Percentiles rank a stretch among this genome's conserved stretches.
These are phyloP conservation scores for Lepidocyrtinus sp. DNA, from an alignment of 2,888 invertebrate species.

Conservation along the genomic window DNA sequence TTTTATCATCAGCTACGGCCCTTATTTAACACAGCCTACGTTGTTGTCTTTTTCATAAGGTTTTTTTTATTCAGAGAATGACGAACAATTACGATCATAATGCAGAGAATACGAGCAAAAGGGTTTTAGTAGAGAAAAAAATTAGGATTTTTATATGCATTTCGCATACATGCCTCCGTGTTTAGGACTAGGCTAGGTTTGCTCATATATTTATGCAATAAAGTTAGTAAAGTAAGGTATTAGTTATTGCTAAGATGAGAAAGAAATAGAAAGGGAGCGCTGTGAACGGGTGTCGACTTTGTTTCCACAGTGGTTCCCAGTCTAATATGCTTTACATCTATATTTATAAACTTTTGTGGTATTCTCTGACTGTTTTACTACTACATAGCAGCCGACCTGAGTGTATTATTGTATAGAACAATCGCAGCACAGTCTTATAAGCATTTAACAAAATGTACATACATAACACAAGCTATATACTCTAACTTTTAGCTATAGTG, in stretches of 20 bases:
- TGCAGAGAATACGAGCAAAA: constrained; percentile 14
- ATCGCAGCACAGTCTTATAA: too few relatives aligned
- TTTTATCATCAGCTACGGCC: constrained; percentile 34
- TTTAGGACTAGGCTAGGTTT: neutral
- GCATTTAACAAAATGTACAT: too few relatives aligned
- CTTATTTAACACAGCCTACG: constrained; percentile 38
- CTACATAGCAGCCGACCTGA: too few relatives aligned
- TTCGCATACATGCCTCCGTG: neutral
- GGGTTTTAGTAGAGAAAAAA: constrained; percentile 29
- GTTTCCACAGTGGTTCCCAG: neutral
- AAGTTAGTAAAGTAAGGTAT: constrained; percentile 3
- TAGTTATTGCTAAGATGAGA: constrained; percentile 14
- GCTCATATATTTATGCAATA: neutral
- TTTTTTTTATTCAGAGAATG: constrained; percentile 30
- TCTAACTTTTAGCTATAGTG: neutral
- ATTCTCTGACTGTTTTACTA: neutral
- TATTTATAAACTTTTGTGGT: neutral
- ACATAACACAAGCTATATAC: too few relatives aligned
- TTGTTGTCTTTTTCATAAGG: constrained; percentile 9
- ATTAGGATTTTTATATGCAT: neutral
- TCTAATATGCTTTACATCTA: neutral
- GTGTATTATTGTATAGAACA: too few relatives aligned
- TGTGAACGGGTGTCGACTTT: neutral
- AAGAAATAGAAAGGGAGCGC: constrained; percentile 1
- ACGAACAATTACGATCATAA: constrained; percentile 46